Evolutionary conservation across 2,113 vertebrate species (phyloP).

Genomic region (Neotoma lepida): DNA sequence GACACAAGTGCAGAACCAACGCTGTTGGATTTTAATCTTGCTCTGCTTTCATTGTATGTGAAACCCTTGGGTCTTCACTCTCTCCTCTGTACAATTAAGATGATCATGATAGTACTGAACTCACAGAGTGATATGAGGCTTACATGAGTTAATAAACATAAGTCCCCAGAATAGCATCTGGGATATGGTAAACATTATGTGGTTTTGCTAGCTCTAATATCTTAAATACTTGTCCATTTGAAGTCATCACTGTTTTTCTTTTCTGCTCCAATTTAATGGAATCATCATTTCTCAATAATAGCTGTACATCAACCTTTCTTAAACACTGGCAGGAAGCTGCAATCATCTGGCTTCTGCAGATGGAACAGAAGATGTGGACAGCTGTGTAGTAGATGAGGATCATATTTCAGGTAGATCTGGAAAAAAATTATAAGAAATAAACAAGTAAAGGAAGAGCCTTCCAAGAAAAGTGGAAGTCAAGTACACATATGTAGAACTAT

Average conservation of each 20-base stretch:
- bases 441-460: background rate
- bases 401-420: background rate
- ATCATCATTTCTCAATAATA: background rate
- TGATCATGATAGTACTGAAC: background rate
- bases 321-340: background rate
- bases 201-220: background rate
- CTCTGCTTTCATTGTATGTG: no score
- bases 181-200: background rate
- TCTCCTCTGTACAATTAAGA: background rate
- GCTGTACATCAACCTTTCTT: background rate
- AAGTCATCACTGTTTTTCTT: background rate
- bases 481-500: background rate
- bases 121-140: background rate
- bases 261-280: background rate
- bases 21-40: no score
- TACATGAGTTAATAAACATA: background rate
- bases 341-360: background rate
- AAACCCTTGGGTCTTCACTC: no score
- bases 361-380: background rate
- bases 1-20: background rate
- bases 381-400: background rate
- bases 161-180: background rate
- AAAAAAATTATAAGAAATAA: background rate
- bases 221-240: background rate
- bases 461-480: background rate